Evolutionary conservation across 2,888 invertebrate species (phyloP).

Genomic region (Odontocerum albicorne): DNA sequence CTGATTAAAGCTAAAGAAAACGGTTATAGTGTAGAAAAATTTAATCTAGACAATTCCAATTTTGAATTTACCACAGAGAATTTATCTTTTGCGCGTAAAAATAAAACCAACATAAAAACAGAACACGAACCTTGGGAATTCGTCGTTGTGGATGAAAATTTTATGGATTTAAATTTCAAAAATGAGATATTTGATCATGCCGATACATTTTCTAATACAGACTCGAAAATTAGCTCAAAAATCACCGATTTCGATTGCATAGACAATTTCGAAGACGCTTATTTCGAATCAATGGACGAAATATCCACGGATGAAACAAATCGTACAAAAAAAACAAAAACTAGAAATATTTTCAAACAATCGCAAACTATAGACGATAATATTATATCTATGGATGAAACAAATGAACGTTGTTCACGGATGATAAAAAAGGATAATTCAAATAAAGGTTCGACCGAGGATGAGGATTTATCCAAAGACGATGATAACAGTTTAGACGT

Average conservation of each 20-base stretch:
- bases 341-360: too few species aligned
- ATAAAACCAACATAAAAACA: neutral
- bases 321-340: neutral
- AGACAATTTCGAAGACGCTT: neutral
- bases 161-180: too few species aligned
- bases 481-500: neutral
- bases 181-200: neutral
- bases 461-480: too few species aligned
- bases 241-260: neutral
- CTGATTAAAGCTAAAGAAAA: neutral
- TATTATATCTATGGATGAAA: too few species aligned
- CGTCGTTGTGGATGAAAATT: neutral
- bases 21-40: neutral
- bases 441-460: too few species aligned
- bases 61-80: too few species aligned
- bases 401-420: too few species aligned
- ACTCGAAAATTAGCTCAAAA: neutral
- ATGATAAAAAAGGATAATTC: too few species aligned
- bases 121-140: neutral
- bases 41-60: too few species aligned
- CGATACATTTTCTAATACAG: neutral
- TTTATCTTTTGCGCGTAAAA: too few species aligned
- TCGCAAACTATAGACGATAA: too few species aligned
- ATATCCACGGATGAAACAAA: neutral
- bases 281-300: neutral